Evolutionary conservation across 2,113 vertebrate species (phyloP), one percentile per base, ranked within the genome.

Genomic region (Ailurus styani): DNA sequence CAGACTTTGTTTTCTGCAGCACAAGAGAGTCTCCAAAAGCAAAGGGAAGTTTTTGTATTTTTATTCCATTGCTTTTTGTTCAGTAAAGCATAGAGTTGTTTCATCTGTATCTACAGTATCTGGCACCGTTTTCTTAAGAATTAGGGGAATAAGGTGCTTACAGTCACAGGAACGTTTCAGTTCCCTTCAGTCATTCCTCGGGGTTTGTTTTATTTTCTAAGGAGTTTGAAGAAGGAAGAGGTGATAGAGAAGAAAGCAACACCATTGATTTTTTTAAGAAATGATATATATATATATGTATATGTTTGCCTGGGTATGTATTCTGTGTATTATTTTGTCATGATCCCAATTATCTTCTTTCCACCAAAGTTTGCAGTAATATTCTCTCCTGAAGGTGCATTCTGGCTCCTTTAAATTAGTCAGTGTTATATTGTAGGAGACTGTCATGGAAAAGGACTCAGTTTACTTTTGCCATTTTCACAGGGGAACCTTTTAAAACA

Each of bases 91-190:
- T 97, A 86, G 42, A 0, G 95, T 98, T 97, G 55, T 98, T 97
- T 96, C 96, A 84, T 97, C 96, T 98, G 84, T 81, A 98, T 87
- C 92, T 93, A 73, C 96, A 97, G 97, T 95, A n/a, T 85, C 87
- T 87, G 97, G 90, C 98, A 98, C 97, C 95, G 54, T 96, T 97
- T 98, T 98, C 95, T 97, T 96, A 97, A 97, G 94, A 98, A 97
- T 91, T 96, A 90, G 96, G 95, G 97, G 96, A 96, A 98, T 96
- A 50, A 97, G 97, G 95, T 97, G 98, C 98, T 98, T 97, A 95
- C 97, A 96, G 96, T 97, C 98, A 96, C 94, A 95, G 98, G 90
- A 98, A 96, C 95, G 87, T 97, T 98, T 97, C 97, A 95, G 93
- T 97, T 98, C 95, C 93, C 93, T 98, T 97, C 88, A 87, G 47